Base-by-base conservation (phyloP, 2,113 vertebrate species). In the Triplophysa tibetana region DNA sequence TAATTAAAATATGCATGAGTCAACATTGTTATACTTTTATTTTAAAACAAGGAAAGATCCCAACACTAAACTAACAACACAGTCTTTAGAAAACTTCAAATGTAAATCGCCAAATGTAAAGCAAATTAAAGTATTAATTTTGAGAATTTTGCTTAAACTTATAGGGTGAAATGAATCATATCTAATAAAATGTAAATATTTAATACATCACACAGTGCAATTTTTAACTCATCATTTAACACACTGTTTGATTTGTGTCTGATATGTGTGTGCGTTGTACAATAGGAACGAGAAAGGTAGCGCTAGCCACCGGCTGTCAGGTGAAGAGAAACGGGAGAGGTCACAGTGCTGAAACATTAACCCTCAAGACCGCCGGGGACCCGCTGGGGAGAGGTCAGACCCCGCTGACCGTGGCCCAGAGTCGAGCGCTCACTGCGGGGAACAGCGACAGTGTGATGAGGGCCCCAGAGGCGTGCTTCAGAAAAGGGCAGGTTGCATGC, bases 341-440 rank as follows among this genome's bases (percentile, higher is more conserved):
- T 70, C 75, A 78, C 54, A 29, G 48, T 65, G 48, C 79, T 81
- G 75, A 75, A 81, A 81, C 83, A 84, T 81, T 78, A 81, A 72
- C 83, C 65, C 50, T 16, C 19, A 52, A 77, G 61, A 66, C 79
- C 67, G 24, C 24, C 33, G 26, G 0, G 17, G 23, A 26, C 62
- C 74, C 1, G 62, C 75, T 77, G 75, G 38, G 75, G 23, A 65
- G 45, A 74, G 75, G 79, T 60, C 29, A 77, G 45, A 43, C 69
- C 79, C 70, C 43, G 62, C 83, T 70, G 75, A 78, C 58, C 62
- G 19, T 9, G 19, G 60, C 75, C 75, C 21, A 61, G 43, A 58
- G 80, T 24, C 41, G n/a, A 69, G 75, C 56, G 52, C 69, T 73
- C 50, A 54, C 29, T 41, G 63, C 26, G 24, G 64, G 45, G 14